Evolutionary conservation across 1,140 invertebrate genomes (phyloP), one percentile per base, ranked within the genome.

Genomic region (Adelges cooleyi): DNA sequence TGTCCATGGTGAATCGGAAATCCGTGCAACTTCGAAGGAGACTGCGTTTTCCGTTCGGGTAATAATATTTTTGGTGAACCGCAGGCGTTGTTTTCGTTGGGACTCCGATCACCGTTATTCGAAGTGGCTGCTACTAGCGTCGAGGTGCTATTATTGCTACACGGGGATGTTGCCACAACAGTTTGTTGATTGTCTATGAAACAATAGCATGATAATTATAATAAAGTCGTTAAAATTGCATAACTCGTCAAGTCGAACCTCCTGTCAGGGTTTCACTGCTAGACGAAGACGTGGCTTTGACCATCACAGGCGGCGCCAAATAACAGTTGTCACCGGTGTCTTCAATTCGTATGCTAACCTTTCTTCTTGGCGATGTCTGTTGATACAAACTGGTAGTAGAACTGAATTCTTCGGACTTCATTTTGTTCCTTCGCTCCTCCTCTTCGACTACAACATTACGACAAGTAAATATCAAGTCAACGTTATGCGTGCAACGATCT

Each of bases 251-350:
- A n/a, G n/a, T n/a, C 72, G 78, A 84, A 40, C 65, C 51, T 65
- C 84, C 86, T 76, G 84, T 87, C 3, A 86, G 74, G 29, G 85
- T 89, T 71, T 87, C 85, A 50, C 83, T 82, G 73, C 85, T 87
- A 0, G 83, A 84, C 0, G 85, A 87, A 1, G 80, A 81, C 0
- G 82, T 79, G 69, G 86, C 84, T 44, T 80, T 80, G 68, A 53
- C 84, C 69, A 86, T 69, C 67, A 86, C 69, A 17, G 71, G 69
- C 33, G 84, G 66, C 52, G 80, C 79, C 42, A 85, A 73, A 73
- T 82, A 79, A 66, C 77, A 78, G 50, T 74, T 77, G 53, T 82
- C 79, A 67, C 81, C 77, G 53, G 80, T 78, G 15, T 73, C 68
- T 65, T 76, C 73, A 10, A 74, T 73, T 27, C 72, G 69, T 42